Conservation (phyloP, 2,888 invertebrate species). For the Drosophila lacicola region DNA sequence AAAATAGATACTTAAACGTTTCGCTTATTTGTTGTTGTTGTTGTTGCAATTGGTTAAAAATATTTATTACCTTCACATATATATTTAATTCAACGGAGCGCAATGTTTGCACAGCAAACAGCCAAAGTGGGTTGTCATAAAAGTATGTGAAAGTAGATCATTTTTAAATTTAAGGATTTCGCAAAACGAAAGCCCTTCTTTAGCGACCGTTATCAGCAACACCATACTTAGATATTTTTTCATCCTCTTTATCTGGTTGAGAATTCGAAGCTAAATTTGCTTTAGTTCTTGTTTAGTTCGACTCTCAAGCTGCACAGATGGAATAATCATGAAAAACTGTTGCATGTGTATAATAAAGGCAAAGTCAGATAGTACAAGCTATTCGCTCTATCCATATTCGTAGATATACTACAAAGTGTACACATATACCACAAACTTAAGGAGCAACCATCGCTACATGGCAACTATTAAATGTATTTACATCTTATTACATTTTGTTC, state of each 20-base stretch:
- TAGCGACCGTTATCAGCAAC: too few relatives aligned
- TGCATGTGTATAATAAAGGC: neutral
- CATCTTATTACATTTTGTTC: slow-evolving; percentile 44
- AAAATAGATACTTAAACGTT: slow-evolving; percentile 46
- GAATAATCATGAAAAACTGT: neutral
- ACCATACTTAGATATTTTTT: too few relatives aligned
- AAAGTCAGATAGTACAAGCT: neutral
- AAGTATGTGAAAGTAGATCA: neutral
- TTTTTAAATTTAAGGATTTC: too few relatives aligned
- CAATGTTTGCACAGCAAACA: slow-evolving; percentile 5
- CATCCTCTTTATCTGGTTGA: too few relatives aligned
- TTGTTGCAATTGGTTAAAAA: slow-evolving; percentile 45
- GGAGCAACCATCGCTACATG: slow-evolving; percentile 24
- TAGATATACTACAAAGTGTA: neutral
- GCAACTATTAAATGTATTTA: slow-evolving; percentile 33
- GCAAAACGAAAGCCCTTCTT: too few relatives aligned
- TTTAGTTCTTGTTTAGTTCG: too few relatives aligned
- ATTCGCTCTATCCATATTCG: neutral
- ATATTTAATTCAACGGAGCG: slow-evolving; percentile 47
- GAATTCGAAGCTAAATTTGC: too few relatives aligned
- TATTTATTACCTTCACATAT: slow-evolving; percentile 63
- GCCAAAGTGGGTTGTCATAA: slow-evolving; percentile 18
- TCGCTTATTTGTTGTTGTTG: slow-evolving; percentile 15
- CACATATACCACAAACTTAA: slow-evolving; percentile 9
- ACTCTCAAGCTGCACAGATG: too few relatives aligned